A percentile compares a stretch with the other conserved stretches of the same genome.
phyloP scores from a whole-genome alignment of 2,113 vertebrate genomes.

The Cygnus atratus region DNA sequence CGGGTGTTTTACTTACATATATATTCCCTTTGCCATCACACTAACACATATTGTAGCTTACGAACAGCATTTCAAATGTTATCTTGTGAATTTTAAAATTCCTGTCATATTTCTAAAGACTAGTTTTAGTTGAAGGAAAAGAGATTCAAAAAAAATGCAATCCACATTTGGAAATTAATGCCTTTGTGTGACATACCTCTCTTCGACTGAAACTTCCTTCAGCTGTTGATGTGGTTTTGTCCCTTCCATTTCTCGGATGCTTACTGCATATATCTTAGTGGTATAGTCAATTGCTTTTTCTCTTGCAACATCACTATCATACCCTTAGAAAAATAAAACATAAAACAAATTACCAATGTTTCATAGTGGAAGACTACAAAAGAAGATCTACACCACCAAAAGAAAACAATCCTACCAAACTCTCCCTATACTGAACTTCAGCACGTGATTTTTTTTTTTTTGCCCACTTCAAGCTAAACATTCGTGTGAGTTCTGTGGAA shows the following conservation, averaged over 20 bases:
- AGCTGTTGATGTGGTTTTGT: slow-evolving; percentile 93
- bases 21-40: not conserved
- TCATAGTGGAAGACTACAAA: not conserved
- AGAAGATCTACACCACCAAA: not conserved
- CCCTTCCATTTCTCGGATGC: slow-evolving; percentile 93
- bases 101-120: not conserved
- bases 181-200: slow-evolving; percentile 83
- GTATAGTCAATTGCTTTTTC: slow-evolving; percentile 92
- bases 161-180: not conserved
- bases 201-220: slow-evolving; percentile 88
- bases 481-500: not conserved
- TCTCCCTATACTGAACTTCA: not conserved
- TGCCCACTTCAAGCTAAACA: not conserved
- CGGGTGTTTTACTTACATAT: not conserved
- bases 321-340: slow-evolving; percentile 79
- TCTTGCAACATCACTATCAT: slow-evolving; percentile 95
- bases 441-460: not conserved
- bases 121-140: not conserved
- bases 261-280: slow-evolving; percentile 91
- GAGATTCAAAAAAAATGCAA: not conserved
- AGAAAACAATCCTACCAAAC: not conserved
- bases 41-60: not conserved
- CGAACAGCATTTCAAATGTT: not conserved
- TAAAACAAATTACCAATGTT: not conserved
- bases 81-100: not conserved